phyloP scores from a whole-genome alignment of 2,113 vertebrate genomes.

The Alaudala cheleensis region DNA sequence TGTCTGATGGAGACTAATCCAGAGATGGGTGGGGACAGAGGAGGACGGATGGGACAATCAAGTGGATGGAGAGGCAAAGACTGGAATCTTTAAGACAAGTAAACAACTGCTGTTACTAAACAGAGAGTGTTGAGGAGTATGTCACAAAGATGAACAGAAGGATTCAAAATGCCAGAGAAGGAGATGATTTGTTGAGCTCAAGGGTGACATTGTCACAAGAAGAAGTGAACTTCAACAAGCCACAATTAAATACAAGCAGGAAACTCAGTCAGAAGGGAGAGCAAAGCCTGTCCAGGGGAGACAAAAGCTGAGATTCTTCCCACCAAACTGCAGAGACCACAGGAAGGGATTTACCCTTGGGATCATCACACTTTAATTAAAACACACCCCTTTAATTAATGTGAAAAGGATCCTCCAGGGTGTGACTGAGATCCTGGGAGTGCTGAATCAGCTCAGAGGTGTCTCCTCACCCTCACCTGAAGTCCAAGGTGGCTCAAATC shows the following conservation, averaged over 20 bases:
- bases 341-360: not conserved
- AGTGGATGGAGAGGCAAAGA: not conserved
- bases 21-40: not conserved
- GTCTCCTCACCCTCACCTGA: not conserved
- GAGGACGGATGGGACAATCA: not conserved
- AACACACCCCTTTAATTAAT: not conserved
- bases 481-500: not conserved
- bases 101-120: constrained; percentile 16
- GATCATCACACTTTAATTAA: not conserved
- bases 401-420: not conserved
- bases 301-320: not conserved
- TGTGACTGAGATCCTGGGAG: not conserved
- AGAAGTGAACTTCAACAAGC: not conserved
- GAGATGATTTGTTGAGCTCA: constrained; percentile 25
- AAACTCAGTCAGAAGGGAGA: not conserved
- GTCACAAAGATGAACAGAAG: constrained; percentile 15
- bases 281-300: not conserved
- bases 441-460: not conserved
- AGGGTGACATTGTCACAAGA: not conserved
- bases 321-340: not conserved
- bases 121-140: not conserved
- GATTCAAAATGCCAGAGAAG: constrained; percentile 10
- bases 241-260: not conserved
- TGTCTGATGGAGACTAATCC: not conserved
- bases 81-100: not conserved